Conservation (phyloP, 2,113 vertebrate species). For the Plotosus lineatus region DNA sequence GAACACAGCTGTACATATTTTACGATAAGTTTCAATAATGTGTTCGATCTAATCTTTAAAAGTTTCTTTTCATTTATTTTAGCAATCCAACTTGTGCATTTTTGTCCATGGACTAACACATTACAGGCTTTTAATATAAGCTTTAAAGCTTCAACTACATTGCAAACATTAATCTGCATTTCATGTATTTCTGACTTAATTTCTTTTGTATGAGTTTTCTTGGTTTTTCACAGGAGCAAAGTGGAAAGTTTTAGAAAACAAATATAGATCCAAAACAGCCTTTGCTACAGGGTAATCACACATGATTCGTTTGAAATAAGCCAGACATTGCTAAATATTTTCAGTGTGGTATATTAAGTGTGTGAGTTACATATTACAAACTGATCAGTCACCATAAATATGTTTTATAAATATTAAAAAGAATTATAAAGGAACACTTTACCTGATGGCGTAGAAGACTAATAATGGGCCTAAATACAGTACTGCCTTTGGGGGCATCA, state of each 20-base stretch:
- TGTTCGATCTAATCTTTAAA: not conserved
- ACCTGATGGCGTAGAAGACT: slow-evolving; percentile 6
- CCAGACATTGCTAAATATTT: not conserved
- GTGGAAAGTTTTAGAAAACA: not conserved
- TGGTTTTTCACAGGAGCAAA: not conserved
- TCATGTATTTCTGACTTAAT: not conserved
- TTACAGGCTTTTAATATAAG: not conserved
- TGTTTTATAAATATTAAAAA: not conserved
- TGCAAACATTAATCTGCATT: not conserved
- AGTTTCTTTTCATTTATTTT: not conserved
- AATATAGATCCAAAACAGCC: not conserved
- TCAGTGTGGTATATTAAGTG: not conserved
- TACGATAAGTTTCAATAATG: not conserved
- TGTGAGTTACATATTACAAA: not conserved
- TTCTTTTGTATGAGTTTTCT: not conserved
- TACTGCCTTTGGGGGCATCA: slow-evolving; percentile 71
- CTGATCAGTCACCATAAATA: not conserved
- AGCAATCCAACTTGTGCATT: not conserved
- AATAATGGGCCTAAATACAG: slow-evolving; percentile 11
- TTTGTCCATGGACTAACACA: not conserved
- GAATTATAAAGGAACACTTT: not conserved
- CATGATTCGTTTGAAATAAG: too few relatives aligned
- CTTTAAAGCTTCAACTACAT: not conserved
- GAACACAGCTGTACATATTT: too few relatives aligned
- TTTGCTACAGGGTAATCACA: not conserved